These are phyloP conservation scores for Drosophila navojoa DNA, from an alignment of 1,140 invertebrate species.

Conservation along the genomic window DNA sequence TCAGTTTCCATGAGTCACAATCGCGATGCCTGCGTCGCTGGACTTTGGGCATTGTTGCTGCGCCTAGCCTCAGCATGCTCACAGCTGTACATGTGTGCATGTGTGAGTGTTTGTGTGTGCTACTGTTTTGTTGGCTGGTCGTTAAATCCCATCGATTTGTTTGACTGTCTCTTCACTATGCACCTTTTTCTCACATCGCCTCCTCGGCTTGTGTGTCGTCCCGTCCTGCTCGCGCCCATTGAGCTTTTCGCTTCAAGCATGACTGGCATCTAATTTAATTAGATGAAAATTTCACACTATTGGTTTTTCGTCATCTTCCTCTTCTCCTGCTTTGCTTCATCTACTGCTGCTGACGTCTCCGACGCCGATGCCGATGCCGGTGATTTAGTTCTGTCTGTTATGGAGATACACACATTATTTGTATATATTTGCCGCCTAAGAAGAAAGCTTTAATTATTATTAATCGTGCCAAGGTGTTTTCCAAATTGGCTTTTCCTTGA, in stretches of 20 bases:
- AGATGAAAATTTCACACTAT: conserved; percentile 68
- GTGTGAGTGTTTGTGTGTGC: conserved; percentile 16
- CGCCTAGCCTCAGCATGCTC: conserved; percentile 33
- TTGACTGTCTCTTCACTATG: conserved; percentile 69
- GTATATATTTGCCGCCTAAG: neutral
- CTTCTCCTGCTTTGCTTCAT: neutral
- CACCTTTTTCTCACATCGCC: conserved; percentile 15
- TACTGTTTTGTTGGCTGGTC: conserved; percentile 22
- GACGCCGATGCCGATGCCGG: neutral
- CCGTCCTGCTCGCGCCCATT: neutral
- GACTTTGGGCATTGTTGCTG: conserved; percentile 4
- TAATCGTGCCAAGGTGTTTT: conserved; percentile 26
- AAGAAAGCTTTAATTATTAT: neutral
- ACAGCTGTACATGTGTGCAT: conserved; percentile 22
- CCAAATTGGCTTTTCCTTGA: neutral
- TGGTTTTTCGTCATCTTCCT: conserved; percentile 31
- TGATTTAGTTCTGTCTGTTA: neutral
- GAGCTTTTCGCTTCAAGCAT: conserved; percentile 44
- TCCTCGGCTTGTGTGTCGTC: neutral
- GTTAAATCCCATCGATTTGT: conserved; percentile 70
- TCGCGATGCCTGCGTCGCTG: neutral
- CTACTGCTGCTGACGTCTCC: conserved; percentile 3
- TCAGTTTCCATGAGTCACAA: conserved; percentile 20
- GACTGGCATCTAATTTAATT: conserved; percentile 75
- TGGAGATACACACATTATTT: neutral